A percentile compares a stretch with the other conserved stretches of the same genome.
phyloP scores from a whole-genome alignment of 2,113 vertebrate species.

The Tragulus kanchil region DNA sequence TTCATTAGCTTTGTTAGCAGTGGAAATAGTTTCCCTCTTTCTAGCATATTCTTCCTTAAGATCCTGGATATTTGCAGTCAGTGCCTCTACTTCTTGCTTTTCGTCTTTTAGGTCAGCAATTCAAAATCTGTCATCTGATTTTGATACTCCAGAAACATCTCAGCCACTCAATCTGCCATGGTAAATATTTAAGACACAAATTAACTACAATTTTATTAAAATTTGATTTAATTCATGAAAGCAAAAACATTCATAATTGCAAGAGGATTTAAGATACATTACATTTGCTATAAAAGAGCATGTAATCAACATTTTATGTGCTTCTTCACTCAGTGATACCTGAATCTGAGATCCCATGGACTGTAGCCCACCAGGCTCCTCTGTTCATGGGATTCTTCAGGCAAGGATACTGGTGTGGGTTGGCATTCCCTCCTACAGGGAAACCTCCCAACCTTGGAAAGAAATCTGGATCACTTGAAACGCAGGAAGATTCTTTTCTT shows the following conservation, averaged over 20 bases:
- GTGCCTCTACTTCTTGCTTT: no score
- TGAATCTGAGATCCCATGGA: neutral
- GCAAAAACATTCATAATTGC: neutral
- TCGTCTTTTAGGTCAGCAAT: no score
- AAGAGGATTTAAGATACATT: neutral
- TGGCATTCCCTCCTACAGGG: neutral
- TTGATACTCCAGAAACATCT: no score
- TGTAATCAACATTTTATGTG: neutral
- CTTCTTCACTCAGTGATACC: accelerated
- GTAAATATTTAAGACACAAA: neutral
- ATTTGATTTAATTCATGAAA: neutral
- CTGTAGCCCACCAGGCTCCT: neutral
- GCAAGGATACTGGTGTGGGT: neutral
- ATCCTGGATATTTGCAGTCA: no score
- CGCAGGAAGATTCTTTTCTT: neutral
- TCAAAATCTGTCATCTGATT: no score
- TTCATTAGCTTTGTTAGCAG: no score
- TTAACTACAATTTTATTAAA: neutral
- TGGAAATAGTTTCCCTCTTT: no score
- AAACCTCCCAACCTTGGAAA: neutral
- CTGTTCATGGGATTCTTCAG: neutral
- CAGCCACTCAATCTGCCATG: no score
- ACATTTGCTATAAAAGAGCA: neutral
- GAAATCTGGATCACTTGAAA: neutral
- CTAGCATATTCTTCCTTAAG: no score